Conservation (phyloP, 2,113 vertebrate species). For the Pelusios castaneus region DNA sequence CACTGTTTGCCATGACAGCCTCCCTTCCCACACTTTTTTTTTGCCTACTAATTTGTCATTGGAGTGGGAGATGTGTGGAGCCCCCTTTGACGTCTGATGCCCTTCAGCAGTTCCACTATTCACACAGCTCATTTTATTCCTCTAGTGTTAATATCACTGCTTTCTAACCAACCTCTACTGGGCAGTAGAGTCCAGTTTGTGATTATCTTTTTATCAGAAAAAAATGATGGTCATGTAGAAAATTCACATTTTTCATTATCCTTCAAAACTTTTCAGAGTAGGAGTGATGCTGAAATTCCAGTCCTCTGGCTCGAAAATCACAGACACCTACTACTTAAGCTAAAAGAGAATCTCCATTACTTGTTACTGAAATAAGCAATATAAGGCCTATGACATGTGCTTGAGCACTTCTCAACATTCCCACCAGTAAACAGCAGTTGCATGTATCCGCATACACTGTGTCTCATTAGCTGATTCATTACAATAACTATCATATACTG, state of each 20-base stretch:
- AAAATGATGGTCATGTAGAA: neutral
- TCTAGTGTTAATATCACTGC: conserved; percentile 23
- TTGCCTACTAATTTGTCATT: conserved; percentile 23
- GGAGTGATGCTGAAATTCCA: neutral
- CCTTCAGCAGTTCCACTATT: conserved; percentile 23
- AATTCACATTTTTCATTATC: neutral
- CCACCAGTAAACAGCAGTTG: neutral
- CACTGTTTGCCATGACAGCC: conserved; percentile 24
- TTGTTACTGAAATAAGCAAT: neutral
- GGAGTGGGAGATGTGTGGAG: conserved; percentile 32
- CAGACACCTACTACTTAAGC: accelerated
- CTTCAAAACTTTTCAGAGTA: neutral
- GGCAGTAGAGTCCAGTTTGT: neutral
- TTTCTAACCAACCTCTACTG: neutral
- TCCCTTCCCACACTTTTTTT: conserved; percentile 33
- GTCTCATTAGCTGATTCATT: neutral
- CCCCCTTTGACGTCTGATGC: conserved; percentile 21
- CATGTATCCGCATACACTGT: neutral
- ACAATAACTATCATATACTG: neutral
- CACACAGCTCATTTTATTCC: neutral
- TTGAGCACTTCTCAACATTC: neutral
- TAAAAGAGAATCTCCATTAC: neutral
- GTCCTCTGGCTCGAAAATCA: neutral
- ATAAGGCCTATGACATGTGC: neutral
- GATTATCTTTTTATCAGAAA: neutral